Conservation (phyloP, 2,797 vertebrate species). For the Prionace glauca region DNA sequence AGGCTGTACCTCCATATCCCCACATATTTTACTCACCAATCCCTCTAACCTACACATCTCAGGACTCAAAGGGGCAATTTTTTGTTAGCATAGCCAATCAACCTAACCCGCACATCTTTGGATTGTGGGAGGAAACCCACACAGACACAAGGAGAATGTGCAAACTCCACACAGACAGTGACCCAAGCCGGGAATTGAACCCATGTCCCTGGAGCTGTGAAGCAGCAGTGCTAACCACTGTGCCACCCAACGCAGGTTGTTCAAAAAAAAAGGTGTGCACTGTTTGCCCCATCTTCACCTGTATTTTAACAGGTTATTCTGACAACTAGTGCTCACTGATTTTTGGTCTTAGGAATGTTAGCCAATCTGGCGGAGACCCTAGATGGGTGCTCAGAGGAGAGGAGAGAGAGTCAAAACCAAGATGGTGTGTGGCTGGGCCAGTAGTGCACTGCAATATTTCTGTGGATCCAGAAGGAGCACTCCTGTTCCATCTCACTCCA, state of each 20-base stretch:
- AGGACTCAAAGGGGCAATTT: too few species aligned
- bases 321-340: neutral
- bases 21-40: too few species aligned
- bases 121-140: too few species aligned
- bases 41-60: too few species aligned
- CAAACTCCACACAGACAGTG: too few species aligned
- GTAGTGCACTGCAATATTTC: neutral
- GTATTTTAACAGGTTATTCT: neutral
- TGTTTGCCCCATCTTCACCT: neutral
- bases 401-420: neutral
- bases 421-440: neutral
- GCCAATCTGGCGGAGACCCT: neutral
- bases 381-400: neutral
- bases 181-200: too few species aligned
- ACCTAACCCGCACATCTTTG: too few species aligned
- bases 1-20: too few species aligned
- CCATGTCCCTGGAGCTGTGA: too few species aligned
- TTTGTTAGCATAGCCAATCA: too few species aligned
- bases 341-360: neutral
- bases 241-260: neutral
- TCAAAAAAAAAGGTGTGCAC: neutral
- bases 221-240: too few species aligned
- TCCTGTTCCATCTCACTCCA: neutral
- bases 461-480: neutral
- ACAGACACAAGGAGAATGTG: too few species aligned